Conservation (phyloP, 92 coral and sea anemone species). For the Actinostola sp. region DNA sequence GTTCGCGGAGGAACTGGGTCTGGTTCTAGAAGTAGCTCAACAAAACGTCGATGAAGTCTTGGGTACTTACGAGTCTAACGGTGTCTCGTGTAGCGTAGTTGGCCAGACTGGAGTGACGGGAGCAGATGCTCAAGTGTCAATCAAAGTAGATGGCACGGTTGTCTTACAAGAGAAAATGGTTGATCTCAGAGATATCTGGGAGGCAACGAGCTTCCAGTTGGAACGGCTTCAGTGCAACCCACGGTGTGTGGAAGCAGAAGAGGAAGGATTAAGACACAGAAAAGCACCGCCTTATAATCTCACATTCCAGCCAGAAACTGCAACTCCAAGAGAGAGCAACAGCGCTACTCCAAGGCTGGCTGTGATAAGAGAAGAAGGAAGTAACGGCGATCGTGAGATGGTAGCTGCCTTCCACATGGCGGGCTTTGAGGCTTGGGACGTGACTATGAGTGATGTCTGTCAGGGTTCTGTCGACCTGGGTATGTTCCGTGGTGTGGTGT, state of each 20-base stretch:
- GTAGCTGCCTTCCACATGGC: conserved; percentile 90
- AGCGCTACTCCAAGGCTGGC: conserved; percentile 73
- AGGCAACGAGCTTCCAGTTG: conserved; percentile 95
- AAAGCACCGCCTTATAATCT: conserved; percentile 77
- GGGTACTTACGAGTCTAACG: conserved; percentile 54
- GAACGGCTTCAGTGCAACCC: conserved; percentile 92
- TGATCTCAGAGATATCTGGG: conserved; percentile 90
- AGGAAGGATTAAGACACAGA: conserved; percentile 71
- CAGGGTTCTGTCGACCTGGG: conserved; percentile 73
- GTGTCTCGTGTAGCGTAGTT: conserved; percentile 67
- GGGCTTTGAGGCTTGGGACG: conserved; percentile 97
- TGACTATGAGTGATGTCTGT: conserved; percentile 89
- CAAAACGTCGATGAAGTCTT: conserved; percentile 67
- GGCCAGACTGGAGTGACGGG: conserved; percentile 70
- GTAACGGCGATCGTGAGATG: conserved; percentile 99
- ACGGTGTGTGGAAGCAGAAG: conserved; percentile 84
- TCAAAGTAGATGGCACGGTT: conserved; percentile 65
- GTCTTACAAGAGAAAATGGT: conserved; percentile 93
- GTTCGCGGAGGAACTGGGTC: conserved; percentile 94
- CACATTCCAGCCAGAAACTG: conserved; percentile 65
- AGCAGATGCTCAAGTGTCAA: conserved; percentile 67
- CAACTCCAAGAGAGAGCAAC: conserved; percentile 24
- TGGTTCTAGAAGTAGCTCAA: conserved; percentile 78
- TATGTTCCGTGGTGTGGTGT: conserved; percentile 92
- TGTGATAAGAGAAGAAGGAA: conserved; percentile 94